Evolutionary conservation across 1,140 invertebrate genomes (phyloP), one percentile per base, ranked within the genome.

Genomic region (Aphelenchoides fujianensis): DNA sequence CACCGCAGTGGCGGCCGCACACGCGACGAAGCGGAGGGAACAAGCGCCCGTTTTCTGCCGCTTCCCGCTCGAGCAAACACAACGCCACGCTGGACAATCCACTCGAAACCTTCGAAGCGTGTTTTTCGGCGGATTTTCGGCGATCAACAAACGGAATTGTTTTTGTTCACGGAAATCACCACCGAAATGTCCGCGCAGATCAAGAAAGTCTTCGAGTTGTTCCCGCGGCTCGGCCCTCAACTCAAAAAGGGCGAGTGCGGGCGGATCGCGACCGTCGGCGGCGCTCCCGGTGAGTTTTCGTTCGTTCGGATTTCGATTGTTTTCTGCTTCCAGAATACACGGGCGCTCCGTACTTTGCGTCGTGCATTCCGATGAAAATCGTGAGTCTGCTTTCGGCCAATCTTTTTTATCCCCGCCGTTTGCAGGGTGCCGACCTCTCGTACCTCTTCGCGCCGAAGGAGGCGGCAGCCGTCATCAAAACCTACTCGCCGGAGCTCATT

Each of bases 401-500:
- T n/a, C n/a, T n/a, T n/a, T n/a, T n/a, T n/a, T 52, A 23, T 68
- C 53, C 27, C 53, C 30, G 28, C 74, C 12, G 35, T 57, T 59
- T 69, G 23, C 41, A 72, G 70, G 75, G 75, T 35, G 77, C 77
- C 28, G 75, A 77, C 27, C 67, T 77, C 2, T 36, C 48, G 36
- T 78, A 79, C 69, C 52, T 78, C 3, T 81, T 78, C 37, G 35
- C 34, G 2, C 74, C 59, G 27, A 36, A 55, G 12, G 69, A 71
- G 34, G 93, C 95, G 9, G 91, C 92, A 1, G 82, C 88, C 3
- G 91, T 93, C 0, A 95, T 98, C 61, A 98, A 98, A 85, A 91
- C 90, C 3, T 98, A 94, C 84, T 67, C 70, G 12, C 95, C 96
- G 5, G 96, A 99, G 84, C 86, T 97, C 9, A 98, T 99, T 82